A percentile compares a stretch with the other conserved stretches of the same genome.
Evolutionary conservation across 2,888 invertebrate genomes (phyloP).

Genomic region (Azorinus chamasolen): DNA sequence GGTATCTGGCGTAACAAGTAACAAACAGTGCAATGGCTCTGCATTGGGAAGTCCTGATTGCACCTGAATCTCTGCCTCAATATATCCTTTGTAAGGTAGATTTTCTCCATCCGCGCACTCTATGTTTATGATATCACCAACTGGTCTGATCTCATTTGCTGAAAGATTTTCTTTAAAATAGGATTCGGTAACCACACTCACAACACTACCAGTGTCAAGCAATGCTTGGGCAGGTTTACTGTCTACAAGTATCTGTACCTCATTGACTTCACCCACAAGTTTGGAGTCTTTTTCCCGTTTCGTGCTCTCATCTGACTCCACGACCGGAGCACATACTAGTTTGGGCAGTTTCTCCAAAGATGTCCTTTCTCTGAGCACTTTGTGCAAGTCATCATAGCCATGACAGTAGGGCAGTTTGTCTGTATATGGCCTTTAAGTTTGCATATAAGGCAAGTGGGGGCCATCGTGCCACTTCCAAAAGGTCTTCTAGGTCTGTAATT

Average conservation of each 20-base stretch:
- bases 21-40: conserved; percentile 8
- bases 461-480: conserved; percentile 8
- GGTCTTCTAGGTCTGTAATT: not conserved
- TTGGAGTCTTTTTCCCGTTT: conserved; percentile 17
- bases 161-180: conserved; percentile 34
- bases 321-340: conserved; percentile 29
- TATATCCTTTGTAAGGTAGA: conserved; percentile 50
- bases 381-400: conserved; percentile 2
- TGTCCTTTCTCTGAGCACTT: conserved; percentile 24
- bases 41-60: conserved; percentile 11
- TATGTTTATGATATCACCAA: conserved; percentile 39
- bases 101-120: conserved; percentile 57
- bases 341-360: conserved; percentile 6
- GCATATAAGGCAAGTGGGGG: conserved; percentile 19
- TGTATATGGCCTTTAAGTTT: conserved; percentile 17
- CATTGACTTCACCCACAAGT: conserved; percentile 35
- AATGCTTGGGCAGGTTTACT: conserved; percentile 11
- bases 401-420: conserved; percentile 10
- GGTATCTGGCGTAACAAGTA: conserved; percentile 48
- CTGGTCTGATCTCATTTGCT: conserved; percentile 15
- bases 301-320: conserved; percentile 21
- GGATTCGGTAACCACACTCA: conserved; percentile 31
- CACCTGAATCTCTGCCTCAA: conserved; percentile 16
- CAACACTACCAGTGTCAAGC: conserved; percentile 48
- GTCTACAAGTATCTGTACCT: conserved; percentile 12